These are phyloP conservation scores for Malacoraja senta DNA, from an alignment of 2,797 vertebrate genomes.

Conservation along the genomic window DNA sequence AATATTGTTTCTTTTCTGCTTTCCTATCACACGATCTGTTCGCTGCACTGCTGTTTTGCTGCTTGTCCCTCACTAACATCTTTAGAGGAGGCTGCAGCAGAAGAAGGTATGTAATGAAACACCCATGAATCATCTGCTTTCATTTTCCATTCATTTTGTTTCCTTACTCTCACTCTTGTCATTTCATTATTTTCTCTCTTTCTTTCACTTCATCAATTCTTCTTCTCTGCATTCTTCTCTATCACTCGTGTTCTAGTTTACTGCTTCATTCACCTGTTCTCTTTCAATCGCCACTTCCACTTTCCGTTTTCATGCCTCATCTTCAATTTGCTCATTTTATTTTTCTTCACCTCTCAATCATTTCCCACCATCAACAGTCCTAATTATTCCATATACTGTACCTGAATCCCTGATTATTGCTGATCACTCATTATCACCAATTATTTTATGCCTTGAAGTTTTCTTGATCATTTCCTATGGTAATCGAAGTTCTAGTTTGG, in stretches of 20 bases:
- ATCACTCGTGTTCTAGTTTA: not conserved
- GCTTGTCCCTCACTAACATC: not conserved
- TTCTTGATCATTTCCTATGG: not conserved
- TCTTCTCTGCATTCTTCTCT: not conserved
- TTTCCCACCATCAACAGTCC: not conserved
- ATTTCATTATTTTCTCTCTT: not conserved
- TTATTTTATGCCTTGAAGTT: not conserved
- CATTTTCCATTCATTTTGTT: not conserved
- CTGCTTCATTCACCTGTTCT: not conserved
- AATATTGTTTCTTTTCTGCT: conserved; percentile 2
- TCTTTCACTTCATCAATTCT: not conserved
- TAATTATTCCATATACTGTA: too few relatives aligned
- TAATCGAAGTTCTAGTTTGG: not conserved
- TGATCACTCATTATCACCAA: not conserved
- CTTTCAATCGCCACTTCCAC: not conserved
- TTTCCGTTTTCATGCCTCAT: too few relatives aligned
- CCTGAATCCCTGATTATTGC: not conserved
- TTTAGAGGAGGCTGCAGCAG: not conserved
- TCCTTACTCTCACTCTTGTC: too few relatives aligned
- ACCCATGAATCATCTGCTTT: not conserved
- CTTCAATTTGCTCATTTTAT: not conserved
- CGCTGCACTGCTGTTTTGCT: not conserved
- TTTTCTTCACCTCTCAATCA: not conserved
- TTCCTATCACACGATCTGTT: not conserved
- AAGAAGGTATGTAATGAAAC: conserved; percentile 19